Conservation (phyloP, 2,888 invertebrate species). For the Trimorus sp. region DNA sequence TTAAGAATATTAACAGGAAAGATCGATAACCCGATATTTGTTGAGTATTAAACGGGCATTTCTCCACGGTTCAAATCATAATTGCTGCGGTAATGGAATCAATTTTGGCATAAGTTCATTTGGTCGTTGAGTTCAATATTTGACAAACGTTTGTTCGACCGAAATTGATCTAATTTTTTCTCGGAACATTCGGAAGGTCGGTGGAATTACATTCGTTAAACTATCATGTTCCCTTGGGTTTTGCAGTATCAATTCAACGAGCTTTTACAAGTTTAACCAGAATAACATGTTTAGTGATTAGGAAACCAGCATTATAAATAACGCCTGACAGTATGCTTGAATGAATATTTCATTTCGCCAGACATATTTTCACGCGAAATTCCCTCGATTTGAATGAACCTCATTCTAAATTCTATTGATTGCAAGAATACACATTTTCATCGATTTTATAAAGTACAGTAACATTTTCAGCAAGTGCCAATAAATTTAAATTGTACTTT, state of each 20-base stretch:
- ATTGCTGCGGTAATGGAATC: background rate
- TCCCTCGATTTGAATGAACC: too few relatives aligned
- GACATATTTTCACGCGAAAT: too few relatives aligned
- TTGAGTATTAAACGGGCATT: too few relatives aligned
- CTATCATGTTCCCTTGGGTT: constrained; percentile 20
- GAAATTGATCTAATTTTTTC: constrained; percentile 36
- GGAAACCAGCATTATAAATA: background rate
- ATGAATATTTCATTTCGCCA: too few relatives aligned
- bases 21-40: background rate
- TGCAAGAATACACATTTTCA: too few relatives aligned
- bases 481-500: too few relatives aligned
- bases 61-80: background rate
- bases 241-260: constrained; percentile 15
- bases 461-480: too few relatives aligned
- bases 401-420: too few relatives aligned
- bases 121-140: constrained; percentile 21
- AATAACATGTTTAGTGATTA: constrained; percentile 17
- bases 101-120: constrained; percentile 14
- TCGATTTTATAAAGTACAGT: too few relatives aligned
- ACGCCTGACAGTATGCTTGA: background rate
- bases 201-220: constrained; percentile 39
- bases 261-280: constrained; percentile 18
- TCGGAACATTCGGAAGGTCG: constrained; percentile 13
- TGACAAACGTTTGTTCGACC: constrained; percentile 24
- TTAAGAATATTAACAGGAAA: background rate